Percentiles rank a stretch among this genome's conserved stretches.
These are phyloP conservation scores for Linnaemya tessellans DNA, from an alignment of 2,888 invertebrate genomes.

Conservation along the genomic window DNA sequence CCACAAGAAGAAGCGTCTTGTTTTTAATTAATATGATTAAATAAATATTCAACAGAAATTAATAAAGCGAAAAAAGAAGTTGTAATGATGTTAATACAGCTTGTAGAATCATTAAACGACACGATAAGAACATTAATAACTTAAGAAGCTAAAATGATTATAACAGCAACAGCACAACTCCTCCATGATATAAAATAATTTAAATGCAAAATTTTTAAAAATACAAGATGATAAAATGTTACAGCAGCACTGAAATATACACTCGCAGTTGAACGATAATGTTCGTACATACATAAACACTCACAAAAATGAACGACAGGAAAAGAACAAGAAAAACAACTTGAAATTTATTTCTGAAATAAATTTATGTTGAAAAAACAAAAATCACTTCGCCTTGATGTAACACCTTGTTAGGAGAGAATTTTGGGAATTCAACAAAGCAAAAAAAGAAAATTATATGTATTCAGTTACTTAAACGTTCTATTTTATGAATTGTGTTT, in stretches of 20 bases:
- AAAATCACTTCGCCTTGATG: background rate
- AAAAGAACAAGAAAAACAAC: conserved; percentile 34
- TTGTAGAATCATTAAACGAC: conserved; percentile 59
- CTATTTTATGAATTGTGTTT: background rate
- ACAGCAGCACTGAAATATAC: conserved; percentile 5
- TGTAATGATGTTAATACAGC: conserved; percentile 59
- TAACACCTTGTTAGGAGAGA: background rate
- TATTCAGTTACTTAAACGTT: too few relatives aligned
- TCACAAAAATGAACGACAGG: conserved; percentile 15
- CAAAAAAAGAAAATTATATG: too few relatives aligned
- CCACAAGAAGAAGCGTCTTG: conserved; percentile 21
- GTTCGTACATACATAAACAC: background rate
- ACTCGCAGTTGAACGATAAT: background rate
- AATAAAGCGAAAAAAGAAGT: conserved; percentile 54
- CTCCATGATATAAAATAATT: conserved; percentile 11
- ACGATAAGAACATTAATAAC: conserved; percentile 65
- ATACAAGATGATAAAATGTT: conserved; percentile 47
- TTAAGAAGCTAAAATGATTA: conserved; percentile 66
- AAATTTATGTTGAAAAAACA: conserved; percentile 15
- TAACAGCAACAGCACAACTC: conserved; percentile 23
- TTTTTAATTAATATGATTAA: conserved; percentile 64
- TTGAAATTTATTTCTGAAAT: conserved; percentile 21
- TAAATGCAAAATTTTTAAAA: conserved; percentile 31
- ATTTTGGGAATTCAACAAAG: background rate
- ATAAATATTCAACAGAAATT: conserved; percentile 50